These are phyloP conservation scores for Xestia rhomboidea DNA, from an alignment of 2,888 invertebrate genomes.

Conservation along the genomic window DNA sequence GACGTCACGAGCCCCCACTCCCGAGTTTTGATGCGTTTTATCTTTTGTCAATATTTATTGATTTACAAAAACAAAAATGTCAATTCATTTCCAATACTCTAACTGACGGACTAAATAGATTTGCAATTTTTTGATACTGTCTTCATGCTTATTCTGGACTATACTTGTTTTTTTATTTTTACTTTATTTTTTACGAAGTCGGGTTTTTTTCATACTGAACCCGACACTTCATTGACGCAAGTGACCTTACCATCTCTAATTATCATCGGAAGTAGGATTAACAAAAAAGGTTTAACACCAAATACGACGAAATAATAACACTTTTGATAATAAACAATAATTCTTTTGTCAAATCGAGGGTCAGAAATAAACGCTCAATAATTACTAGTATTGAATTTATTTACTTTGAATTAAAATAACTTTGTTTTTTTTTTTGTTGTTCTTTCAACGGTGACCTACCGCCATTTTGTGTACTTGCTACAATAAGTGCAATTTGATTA, in stretches of 20 bases:
- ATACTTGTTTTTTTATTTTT: no score
- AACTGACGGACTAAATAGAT: no score
- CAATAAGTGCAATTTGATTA: constrained; percentile 40
- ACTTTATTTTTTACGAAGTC: no score
- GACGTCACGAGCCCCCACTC: no score
- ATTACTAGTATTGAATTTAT: constrained; percentile 51
- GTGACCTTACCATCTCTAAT: constrained; percentile 24
- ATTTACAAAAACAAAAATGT: no score
- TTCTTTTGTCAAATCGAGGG: constrained; percentile 48
- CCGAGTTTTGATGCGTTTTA: no score
- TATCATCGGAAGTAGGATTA: constrained; percentile 53
- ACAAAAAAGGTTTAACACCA: constrained; percentile 45
- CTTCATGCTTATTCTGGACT: no score
- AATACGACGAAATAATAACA: constrained; percentile 48
- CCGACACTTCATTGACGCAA: not conserved
- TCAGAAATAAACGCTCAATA: constrained; percentile 49
- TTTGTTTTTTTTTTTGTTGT: constrained; percentile 31
- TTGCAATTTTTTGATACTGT: no score
- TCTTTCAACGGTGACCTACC: constrained; percentile 32
- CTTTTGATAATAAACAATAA: constrained; percentile 37
- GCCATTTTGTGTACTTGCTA: constrained; percentile 17
- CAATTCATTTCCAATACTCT: no score
- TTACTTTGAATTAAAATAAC: constrained; percentile 26
- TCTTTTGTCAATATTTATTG: no score
- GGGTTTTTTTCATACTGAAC: constrained; percentile 36